phyloP scores from a whole-genome alignment of 1,140 invertebrate genomes.

The Drosophila novamexicana region DNA sequence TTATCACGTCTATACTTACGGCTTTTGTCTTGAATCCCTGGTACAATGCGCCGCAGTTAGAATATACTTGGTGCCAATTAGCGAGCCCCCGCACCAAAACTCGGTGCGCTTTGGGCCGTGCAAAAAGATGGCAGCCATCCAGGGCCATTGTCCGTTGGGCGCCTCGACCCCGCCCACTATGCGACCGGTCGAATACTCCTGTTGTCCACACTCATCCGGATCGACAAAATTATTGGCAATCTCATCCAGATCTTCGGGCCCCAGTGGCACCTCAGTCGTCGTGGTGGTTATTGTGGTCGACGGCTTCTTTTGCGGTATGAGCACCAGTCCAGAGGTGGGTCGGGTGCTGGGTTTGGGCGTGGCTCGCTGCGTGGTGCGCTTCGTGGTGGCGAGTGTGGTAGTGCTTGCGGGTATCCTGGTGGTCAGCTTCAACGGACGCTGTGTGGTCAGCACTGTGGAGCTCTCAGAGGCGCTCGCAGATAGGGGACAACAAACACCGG shows the following conservation, averaged over 20 bases:
- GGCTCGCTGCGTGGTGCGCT: constrained; percentile 44
- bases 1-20: constrained; percentile 87
- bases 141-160: constrained; percentile 93
- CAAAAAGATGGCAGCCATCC: constrained; percentile 97
- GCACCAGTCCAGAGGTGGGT: constrained; percentile 65
- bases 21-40: constrained; percentile 92
- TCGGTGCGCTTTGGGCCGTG: constrained; percentile 93
- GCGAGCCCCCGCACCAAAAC: constrained; percentile 97
- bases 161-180: constrained; percentile 95
- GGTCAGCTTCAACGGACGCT: constrained; percentile 85
- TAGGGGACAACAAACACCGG: constrained; percentile 94
- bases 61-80: constrained; percentile 92
- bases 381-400: constrained; percentile 46
- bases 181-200: constrained; percentile 92
- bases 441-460: constrained; percentile 77
- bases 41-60: constrained; percentile 97
- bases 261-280: constrained; percentile 74
- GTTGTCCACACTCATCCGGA: constrained; percentile 90
- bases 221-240: constrained; percentile 85
- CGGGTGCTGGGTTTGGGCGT: constrained; percentile 30
- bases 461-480: constrained; percentile 56
- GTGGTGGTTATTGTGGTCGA: constrained; percentile 81
- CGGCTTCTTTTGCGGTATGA: constrained; percentile 83
- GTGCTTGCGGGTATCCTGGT: constrained; percentile 51
- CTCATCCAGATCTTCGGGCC: constrained; percentile 68